Evolutionary conservation across 2,113 vertebrate species (phyloP).

Genomic region (Brachypodius melanocephalos): DNA sequence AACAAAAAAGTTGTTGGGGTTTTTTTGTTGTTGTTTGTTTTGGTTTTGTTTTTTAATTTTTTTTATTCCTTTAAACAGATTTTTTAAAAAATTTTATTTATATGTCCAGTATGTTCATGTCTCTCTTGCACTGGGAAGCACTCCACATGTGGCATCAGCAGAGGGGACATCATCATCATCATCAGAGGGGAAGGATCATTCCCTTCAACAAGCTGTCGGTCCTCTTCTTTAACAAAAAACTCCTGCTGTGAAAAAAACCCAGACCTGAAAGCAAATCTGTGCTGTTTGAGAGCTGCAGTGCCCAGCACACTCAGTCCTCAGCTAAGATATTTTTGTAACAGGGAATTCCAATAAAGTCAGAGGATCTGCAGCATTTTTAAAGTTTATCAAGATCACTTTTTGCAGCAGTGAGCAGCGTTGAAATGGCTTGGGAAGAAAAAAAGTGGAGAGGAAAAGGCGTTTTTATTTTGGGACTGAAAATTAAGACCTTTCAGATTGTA

Average conservation of each 20-base stretch:
- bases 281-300: not conserved
- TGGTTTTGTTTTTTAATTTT: too few relatives aligned
- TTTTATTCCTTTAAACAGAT: not conserved
- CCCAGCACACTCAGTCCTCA: not conserved
- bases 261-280: not conserved
- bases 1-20: too few relatives aligned
- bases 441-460: not conserved
- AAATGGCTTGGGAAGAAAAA: not conserved
- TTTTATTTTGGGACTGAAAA: constrained; percentile 28
- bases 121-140: not conserved
- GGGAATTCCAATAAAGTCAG: not conserved
- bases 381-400: not conserved
- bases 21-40: too few relatives aligned
- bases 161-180: too few relatives aligned
- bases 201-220: not conserved
- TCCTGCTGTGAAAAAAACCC: not conserved
- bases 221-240: not conserved
- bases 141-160: not conserved
- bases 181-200: not conserved
- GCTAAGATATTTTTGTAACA: not conserved
- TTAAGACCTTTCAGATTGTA: not conserved
- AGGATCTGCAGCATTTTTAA: not conserved
- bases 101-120: not conserved
- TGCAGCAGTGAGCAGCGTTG: not conserved
- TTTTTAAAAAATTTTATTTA: not conserved